Conservation (phyloP, 2,797 vertebrate genomes). For the Parotocinclus haroldoi region DNA sequence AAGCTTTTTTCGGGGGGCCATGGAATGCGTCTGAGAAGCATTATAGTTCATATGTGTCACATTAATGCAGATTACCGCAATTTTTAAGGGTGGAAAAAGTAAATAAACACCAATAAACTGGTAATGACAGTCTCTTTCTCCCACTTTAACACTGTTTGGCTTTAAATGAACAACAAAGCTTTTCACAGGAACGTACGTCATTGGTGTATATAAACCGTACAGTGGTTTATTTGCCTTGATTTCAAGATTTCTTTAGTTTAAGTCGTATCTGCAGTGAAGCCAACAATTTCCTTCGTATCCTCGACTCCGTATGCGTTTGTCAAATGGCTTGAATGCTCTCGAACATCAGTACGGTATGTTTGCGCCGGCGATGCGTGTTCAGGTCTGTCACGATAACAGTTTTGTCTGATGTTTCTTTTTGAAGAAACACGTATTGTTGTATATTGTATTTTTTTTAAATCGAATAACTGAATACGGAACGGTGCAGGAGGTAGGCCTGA, state of each 20-base stretch:
- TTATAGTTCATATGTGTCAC: slow-evolving; percentile 54
- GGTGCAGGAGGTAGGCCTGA: slow-evolving; percentile 3
- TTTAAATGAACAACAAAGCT: slow-evolving; percentile 59
- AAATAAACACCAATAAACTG: slow-evolving; percentile 63
- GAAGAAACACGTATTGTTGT: too few relatives aligned
- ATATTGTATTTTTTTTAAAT: neutral
- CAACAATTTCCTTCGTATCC: slow-evolving; percentile 54
- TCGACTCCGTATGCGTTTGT: slow-evolving; percentile 32
- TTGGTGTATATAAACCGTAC: slow-evolving; percentile 52
- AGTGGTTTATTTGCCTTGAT: slow-evolving; percentile 57
- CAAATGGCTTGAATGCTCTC: too few relatives aligned
- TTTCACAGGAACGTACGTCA: slow-evolving; percentile 45
- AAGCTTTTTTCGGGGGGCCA: slow-evolving; percentile 25
- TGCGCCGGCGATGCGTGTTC: too few relatives aligned
- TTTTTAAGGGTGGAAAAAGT: slow-evolving; percentile 51
- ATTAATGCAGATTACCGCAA: slow-evolving; percentile 63
- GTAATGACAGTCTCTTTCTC: slow-evolving; percentile 47
- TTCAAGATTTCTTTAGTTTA: slow-evolving; percentile 58
- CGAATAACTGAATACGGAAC: too few relatives aligned
- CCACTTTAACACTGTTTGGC: slow-evolving; percentile 45
- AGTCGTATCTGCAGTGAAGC: slow-evolving; percentile 55
- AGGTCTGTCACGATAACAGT: too few relatives aligned
- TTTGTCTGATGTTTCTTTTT: too few relatives aligned
- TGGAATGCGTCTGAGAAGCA: slow-evolving; percentile 52
- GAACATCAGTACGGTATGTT: too few relatives aligned